Evolutionary conservation across 1,140 invertebrate species (phyloP).

Genomic region (Cephus cinctus): DNA sequence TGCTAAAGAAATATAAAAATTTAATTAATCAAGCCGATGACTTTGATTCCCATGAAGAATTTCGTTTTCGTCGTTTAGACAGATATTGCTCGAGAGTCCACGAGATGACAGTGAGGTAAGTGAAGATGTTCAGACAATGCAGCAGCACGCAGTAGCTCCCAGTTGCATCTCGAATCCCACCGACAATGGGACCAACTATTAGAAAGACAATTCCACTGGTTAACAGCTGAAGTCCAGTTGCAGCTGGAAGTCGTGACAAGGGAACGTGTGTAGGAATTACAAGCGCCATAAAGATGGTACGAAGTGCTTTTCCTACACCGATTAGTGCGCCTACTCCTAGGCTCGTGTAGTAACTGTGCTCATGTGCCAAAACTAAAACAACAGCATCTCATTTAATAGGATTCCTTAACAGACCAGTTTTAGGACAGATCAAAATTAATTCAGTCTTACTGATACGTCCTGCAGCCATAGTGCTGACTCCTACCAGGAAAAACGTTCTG

Average conservation of each 20-base stretch:
- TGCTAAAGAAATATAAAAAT: too few species aligned
- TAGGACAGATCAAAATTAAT: too few species aligned
- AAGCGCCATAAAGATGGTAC: slow-evolving; percentile 67
- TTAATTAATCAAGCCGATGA: too few species aligned
- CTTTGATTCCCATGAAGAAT: too few species aligned
- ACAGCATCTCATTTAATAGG: too few species aligned
- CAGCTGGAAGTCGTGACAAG: slow-evolving; percentile 61
- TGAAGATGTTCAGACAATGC: slow-evolving; percentile 64
- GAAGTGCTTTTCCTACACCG: slow-evolving; percentile 63
- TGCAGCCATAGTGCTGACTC: slow-evolving; percentile 35
- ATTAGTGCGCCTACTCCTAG: slow-evolving; percentile 60
- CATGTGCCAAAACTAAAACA: slow-evolving; percentile 27
- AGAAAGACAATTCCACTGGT: slow-evolving; percentile 62
- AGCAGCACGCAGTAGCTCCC: slow-evolving; percentile 59
- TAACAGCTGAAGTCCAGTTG: slow-evolving; percentile 63
- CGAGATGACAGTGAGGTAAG: slow-evolving; percentile 60
- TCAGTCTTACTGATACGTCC: slow-evolving; percentile 39
- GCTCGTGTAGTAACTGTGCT: slow-evolving; percentile 47
- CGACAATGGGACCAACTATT: slow-evolving; percentile 54
- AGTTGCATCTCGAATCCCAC: slow-evolving; percentile 60
- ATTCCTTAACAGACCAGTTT: too few species aligned
- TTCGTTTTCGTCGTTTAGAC: too few species aligned
- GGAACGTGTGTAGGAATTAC: slow-evolving; percentile 67
- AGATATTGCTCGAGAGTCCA: slow-evolving; percentile 62
- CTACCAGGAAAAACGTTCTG: slow-evolving; percentile 41